Evolutionary conservation across 2,113 vertebrate species (phyloP).

Genomic region (Podiceps cristatus): DNA sequence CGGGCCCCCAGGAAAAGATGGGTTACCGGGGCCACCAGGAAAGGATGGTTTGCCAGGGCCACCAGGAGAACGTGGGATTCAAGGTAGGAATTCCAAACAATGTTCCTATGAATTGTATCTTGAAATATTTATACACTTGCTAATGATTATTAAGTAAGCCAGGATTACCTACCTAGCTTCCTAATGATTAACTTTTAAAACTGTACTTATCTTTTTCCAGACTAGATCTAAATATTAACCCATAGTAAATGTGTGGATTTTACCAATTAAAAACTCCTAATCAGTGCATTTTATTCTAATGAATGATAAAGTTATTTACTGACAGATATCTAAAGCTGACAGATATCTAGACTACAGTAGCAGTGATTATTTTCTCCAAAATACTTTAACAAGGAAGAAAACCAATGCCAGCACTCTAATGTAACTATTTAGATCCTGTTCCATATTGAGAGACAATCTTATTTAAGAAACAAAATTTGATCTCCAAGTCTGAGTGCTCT

Average conservation of each 20-base stretch:
- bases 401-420: neutral
- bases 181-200: conserved; percentile 71
- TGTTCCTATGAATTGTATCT: neutral
- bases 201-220: conserved; percentile 53
- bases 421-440: neutral
- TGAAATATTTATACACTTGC: conserved; percentile 4
- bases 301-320: conserved; percentile 31
- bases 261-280: conserved; percentile 69
- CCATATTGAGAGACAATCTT: neutral
- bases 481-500: neutral
- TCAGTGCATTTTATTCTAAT: conserved; percentile 65
- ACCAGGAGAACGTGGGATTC: conserved; percentile 89
- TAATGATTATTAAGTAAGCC: conserved; percentile 46
- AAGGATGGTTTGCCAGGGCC: conserved; percentile 89
- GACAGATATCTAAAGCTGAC: neutral
- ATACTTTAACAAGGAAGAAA: neutral
- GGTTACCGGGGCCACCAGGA: conserved; percentile 89
- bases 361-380: neutral
- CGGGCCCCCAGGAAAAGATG: conserved; percentile 90
- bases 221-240: conserved; percentile 66
- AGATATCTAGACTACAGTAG: neutral
- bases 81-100: conserved; percentile 82
- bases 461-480: neutral
- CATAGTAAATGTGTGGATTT: conserved; percentile 48
- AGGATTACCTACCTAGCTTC: conserved; percentile 38